Percentiles rank a stretch among this genome's conserved stretches.
phyloP scores from a whole-genome alignment of 2,797 vertebrate species.

The Oreochromis grahami region DNA sequence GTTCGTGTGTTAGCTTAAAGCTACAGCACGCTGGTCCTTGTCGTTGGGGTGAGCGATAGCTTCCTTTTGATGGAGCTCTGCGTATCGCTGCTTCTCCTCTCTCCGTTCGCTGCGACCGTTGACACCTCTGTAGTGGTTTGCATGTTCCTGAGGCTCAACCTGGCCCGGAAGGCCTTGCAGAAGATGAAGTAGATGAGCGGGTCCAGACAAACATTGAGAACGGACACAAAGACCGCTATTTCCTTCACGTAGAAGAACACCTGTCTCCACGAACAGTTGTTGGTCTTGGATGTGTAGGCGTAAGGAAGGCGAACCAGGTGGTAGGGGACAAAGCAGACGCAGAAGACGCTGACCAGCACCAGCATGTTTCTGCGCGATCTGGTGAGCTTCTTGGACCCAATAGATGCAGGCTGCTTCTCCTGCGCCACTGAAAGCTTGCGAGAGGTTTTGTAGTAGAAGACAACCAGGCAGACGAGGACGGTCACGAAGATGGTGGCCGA shows the following conservation, averaged over 20 bases:
- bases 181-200: conserved; percentile 76
- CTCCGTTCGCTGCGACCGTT: fast-evolving
- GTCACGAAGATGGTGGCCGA: conserved; percentile 48
- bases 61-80: background rate
- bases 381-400: conserved; percentile 34
- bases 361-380: conserved; percentile 66
- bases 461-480: conserved; percentile 51
- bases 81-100: background rate
- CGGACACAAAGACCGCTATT: conserved; percentile 47
- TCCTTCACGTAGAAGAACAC: conserved; percentile 66
- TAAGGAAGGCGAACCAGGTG: conserved; percentile 70
- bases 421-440: conserved; percentile 29
- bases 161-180: conserved; percentile 64
- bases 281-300: conserved; percentile 8
- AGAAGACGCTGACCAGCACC: conserved; percentile 69
- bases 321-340: conserved; percentile 74
- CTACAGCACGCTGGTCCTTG: background rate
- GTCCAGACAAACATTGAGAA: conserved; percentile 72
- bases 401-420: background rate
- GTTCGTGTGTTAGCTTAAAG: background rate
- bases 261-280: fast-evolving
- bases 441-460: conserved; percentile 62
- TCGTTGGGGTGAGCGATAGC: background rate
- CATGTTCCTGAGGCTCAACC: background rate
- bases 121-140: fast-evolving